phyloP scores from a whole-genome alignment of 2,797 vertebrate genomes.

The Erethizon dorsatum region DNA sequence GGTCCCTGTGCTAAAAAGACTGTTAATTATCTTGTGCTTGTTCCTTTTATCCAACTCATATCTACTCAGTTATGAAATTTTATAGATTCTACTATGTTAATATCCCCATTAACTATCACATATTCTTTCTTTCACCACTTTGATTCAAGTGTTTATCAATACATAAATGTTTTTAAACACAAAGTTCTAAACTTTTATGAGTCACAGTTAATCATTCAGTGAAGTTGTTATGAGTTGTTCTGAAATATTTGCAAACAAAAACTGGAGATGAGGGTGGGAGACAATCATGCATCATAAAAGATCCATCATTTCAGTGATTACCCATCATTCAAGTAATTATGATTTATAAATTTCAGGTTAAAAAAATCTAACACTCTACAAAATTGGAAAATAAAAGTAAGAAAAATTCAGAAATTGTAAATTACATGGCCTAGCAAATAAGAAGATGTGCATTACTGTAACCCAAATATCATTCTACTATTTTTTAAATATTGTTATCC shows the following conservation, averaged over 20 bases:
- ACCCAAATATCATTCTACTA: neutral
- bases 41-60: neutral
- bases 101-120: neutral
- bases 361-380: neutral
- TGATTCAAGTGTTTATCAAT: neutral
- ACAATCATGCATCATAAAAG: neutral
- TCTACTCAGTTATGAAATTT: neutral
- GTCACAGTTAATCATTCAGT: neutral
- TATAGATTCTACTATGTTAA: neutral
- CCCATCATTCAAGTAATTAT: neutral
- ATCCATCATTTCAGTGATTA: neutral
- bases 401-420: neutral
- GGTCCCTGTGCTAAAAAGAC: neutral
- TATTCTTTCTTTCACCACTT: neutral
- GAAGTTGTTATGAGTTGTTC: neutral
- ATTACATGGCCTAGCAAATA: neutral
- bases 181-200: neutral
- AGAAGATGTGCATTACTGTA: neutral
- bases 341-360: neutral
- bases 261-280: neutral
- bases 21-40: neutral
- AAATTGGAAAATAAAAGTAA: slow-evolving; percentile 30
- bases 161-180: neutral
- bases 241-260: neutral
- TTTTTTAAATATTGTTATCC: neutral